phyloP scores from a whole-genome alignment of 2,113 vertebrate genomes.

The Capreolus pygargus region DNA sequence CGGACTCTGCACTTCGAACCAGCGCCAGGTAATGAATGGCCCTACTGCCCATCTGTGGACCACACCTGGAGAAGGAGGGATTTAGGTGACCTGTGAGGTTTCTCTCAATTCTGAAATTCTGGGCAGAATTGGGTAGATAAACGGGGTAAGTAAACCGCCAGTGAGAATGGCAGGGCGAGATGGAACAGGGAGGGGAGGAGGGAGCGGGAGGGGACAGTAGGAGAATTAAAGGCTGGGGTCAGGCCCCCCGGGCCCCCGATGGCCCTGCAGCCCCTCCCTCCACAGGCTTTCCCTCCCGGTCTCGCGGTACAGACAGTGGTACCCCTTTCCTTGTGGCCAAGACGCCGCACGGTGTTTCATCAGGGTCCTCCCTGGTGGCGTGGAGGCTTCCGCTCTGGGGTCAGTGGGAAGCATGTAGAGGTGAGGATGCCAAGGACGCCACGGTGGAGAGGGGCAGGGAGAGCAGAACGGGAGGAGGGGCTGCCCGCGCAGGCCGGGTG shows the following conservation, averaged over 20 bases:
- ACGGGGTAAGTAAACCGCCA: not conserved
- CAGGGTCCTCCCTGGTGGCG: not conserved
- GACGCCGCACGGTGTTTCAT: rapidly evolving
- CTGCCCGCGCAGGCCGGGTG: not conserved
- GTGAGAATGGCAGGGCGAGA: not conserved
- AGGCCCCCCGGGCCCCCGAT: not conserved
- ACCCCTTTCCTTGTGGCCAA: not conserved
- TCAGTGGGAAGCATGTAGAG: rapidly evolving
- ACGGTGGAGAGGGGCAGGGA: not conserved
- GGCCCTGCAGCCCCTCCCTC: not conserved
- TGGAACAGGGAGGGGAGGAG: not conserved
- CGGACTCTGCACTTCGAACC: not conserved
- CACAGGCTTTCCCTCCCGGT: not conserved
- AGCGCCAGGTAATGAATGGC: rapidly evolving
- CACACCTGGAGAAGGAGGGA: not conserved
- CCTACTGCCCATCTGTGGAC: not conserved
- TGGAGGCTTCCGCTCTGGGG: not conserved
- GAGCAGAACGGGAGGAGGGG: not conserved
- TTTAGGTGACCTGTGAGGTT: not conserved
- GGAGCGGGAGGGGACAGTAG: not conserved
- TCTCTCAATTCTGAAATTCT: not conserved
- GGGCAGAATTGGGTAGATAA: too few relatives aligned
- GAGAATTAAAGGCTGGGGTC: not conserved
- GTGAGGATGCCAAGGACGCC: not conserved
- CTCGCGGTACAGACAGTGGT: too few relatives aligned